Conservation (phyloP, 2,888 invertebrate species). For the Panorpa germanica region DNA sequence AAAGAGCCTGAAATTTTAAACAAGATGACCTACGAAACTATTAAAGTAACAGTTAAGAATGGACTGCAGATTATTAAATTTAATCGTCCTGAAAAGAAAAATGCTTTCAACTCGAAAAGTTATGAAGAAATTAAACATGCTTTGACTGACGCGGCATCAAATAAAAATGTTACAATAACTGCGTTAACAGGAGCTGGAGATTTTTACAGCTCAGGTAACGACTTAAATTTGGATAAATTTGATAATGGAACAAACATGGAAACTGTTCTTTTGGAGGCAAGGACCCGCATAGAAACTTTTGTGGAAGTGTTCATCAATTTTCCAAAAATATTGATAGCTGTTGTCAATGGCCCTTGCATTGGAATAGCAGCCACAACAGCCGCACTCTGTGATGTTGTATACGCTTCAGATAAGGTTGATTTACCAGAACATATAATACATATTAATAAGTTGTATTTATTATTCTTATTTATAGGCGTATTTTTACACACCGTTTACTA, state of each 20-base stretch:
- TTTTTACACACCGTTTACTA: slow-evolving; percentile 75
- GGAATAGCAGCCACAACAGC: slow-evolving; percentile 77
- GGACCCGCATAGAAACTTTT: slow-evolving; percentile 33
- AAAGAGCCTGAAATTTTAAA: too few relatives aligned
- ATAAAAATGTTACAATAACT: slow-evolving; percentile 44
- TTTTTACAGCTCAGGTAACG: slow-evolving; percentile 76
- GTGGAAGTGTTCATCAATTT: slow-evolving; percentile 64
- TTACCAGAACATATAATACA: slow-evolving; percentile 1
- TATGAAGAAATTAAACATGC: slow-evolving; percentile 43
- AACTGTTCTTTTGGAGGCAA: slow-evolving; percentile 14
- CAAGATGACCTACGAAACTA: slow-evolving; percentile 12
- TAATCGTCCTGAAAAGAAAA: slow-evolving; percentile 61
- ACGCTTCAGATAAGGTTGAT: slow-evolving; percentile 57
- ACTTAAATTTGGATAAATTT: slow-evolving; percentile 26
- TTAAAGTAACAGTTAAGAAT: slow-evolving; percentile 21
- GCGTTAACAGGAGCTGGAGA: slow-evolving; percentile 66
- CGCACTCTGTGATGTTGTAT: slow-evolving; percentile 73
- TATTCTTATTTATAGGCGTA: slow-evolving; percentile 41
- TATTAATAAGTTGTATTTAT: not conserved
- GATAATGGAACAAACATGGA: slow-evolving; percentile 19
- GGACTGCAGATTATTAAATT: slow-evolving; percentile 41
- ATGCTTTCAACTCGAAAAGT: slow-evolving; percentile 52
- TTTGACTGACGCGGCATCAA: slow-evolving; percentile 44
- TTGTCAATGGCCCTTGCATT: slow-evolving; percentile 89
- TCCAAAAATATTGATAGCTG: slow-evolving; percentile 69